Conservation (phyloP, 1,140 invertebrate genomes). For the Cydia amplana region DNA sequence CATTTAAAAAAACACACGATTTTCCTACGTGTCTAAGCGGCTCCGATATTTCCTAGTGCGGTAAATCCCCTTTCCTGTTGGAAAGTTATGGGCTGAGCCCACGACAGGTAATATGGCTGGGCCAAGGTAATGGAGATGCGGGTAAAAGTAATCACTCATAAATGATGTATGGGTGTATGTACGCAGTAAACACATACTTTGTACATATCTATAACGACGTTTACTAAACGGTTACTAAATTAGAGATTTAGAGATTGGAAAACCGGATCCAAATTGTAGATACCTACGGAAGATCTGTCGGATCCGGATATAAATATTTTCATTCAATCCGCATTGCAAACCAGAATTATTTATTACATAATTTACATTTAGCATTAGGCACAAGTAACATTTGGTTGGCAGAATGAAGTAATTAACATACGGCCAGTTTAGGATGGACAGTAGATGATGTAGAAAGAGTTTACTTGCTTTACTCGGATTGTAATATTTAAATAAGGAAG, state of each 20-base stretch:
- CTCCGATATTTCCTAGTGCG: neutral
- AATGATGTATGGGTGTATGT: neutral
- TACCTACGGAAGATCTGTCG: no score
- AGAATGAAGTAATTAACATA: no score
- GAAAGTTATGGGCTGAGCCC: neutral
- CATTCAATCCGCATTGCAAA: no score
- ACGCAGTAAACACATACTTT: neutral
- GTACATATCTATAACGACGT: neutral
- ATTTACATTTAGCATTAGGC: no score
- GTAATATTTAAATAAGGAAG: no score
- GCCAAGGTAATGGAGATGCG: neutral
- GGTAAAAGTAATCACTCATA: conserved; percentile 11
- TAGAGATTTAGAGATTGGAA: neutral
- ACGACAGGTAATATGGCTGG: neutral
- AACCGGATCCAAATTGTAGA: no score
- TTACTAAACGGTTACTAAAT: neutral
- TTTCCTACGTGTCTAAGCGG: neutral
- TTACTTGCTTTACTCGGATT: no score
- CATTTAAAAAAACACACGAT: neutral
- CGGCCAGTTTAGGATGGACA: no score
- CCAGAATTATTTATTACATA: no score
- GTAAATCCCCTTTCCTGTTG: neutral
- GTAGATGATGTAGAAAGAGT: no score
- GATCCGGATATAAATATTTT: no score
- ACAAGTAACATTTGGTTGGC: no score